phyloP scores from a whole-genome alignment of 2,113 vertebrate species.

The Loxodonta africana region DNA sequence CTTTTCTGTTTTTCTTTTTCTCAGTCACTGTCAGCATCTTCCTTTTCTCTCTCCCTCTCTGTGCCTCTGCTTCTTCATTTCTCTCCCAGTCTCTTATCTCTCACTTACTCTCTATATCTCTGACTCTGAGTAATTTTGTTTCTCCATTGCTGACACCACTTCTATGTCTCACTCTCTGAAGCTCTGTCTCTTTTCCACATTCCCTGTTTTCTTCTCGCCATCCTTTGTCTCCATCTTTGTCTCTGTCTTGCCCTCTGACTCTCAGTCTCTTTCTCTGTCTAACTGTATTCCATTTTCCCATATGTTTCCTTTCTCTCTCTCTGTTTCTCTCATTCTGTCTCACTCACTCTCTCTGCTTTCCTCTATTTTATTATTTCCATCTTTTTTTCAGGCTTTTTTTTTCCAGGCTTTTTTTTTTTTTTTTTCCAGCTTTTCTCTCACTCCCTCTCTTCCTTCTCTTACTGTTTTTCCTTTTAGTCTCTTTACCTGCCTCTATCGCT shows the following conservation, averaged over 20 bases:
- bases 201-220: background rate
- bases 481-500: background rate
- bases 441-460: background rate
- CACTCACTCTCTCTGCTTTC: background rate
- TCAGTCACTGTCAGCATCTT: accelerated
- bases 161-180: background rate
- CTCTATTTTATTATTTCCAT: background rate
- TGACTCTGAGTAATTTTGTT: background rate
- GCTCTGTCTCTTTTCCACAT: background rate
- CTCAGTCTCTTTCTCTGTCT: background rate
- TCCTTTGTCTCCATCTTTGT: background rate
- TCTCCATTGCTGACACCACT: background rate
- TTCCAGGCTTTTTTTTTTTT: background rate
- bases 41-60: background rate
- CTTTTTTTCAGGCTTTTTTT: background rate
- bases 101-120: background rate
- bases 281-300: background rate
- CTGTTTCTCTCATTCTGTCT: background rate
- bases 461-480: background rate
- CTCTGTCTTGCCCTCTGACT: background rate
- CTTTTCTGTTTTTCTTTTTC: background rate
- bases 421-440: background rate
- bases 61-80: background rate
- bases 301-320: background rate
- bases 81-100: background rate